Conservation (phyloP, 2,113 vertebrate species). For the Fulica atra region DNA sequence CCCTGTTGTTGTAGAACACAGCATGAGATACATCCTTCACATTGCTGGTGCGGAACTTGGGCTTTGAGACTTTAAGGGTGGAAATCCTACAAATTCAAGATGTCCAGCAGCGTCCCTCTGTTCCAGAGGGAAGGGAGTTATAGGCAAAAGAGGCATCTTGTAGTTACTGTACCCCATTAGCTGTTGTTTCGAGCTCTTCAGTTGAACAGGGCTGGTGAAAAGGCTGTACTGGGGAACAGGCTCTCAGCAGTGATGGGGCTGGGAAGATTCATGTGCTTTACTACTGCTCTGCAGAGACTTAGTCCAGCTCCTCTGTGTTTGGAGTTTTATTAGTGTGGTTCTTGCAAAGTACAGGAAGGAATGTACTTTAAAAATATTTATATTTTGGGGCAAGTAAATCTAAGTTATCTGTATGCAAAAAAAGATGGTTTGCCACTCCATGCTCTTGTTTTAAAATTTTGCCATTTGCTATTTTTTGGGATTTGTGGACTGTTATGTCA, state of each 20-base stretch:
- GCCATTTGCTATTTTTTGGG: neutral
- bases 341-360: neutral
- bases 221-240: neutral
- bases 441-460: neutral
- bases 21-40: accelerated
- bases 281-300: neutral
- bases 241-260: neutral
- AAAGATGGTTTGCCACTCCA: neutral
- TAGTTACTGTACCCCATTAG: neutral
- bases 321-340: neutral
- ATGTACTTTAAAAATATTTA: neutral
- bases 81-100: neutral
- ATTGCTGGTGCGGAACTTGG: accelerated
- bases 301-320: neutral
- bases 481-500: neutral
- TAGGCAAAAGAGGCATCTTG: neutral
- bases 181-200: neutral
- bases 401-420: neutral
- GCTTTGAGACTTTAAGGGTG: neutral
- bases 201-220: neutral
- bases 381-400: neutral
- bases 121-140: neutral
- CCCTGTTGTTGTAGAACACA: neutral
- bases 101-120: neutral
- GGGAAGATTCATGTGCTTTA: neutral